Base-by-base conservation (phyloP, 2,888 invertebrate species). In the Matsumyia berberina region DNA sequence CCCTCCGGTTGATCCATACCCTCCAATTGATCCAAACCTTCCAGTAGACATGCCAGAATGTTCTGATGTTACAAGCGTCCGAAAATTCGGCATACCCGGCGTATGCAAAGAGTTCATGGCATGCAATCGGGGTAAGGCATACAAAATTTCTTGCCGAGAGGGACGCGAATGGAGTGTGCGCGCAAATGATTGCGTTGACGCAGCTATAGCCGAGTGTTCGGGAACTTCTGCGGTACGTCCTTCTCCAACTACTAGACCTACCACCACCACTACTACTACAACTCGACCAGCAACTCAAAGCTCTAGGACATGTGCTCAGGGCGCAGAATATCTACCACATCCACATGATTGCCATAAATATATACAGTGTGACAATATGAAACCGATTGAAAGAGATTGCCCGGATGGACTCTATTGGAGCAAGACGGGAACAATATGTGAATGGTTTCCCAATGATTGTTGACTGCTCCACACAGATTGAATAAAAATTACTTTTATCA, bases 341-440 rank as follows among this genome's bases (percentile, higher is more conserved):
- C 80, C 81, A 1, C 51, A 15, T 5, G 53, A 87, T 66, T 88
- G 88, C 42, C 72, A 44, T 1, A 86, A 86, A 33, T 87, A 42
- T 46, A 51, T 87, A 29, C 83, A 87, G 15, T 88, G 88, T 35
- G 74, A 64, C 11, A 72, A 86, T 70, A 86, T 86, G 2, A 17
- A 55, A 2, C 66, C 67, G 11, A 17, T 86, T 24, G 60, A 72
- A 39, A 67, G 39, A 15, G 15, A 64, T 0, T 89, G 89, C 57
- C 81, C 88, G 0, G n/a, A 19, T 2, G 12, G 58, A 1, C 57
- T 88, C 0, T 88, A 83, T 46, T 89, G 87, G 86, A 87, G 86
- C 29, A 53, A 60, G 5, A 11, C 5, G 0, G 8, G 31, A 0
- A 79, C 42, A 0, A 39, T n/a, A 11, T 89, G 89, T 17, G 88